Evolutionary conservation across 2,888 invertebrate genomes (phyloP).

Genomic region (Cerastis rubricosa): DNA sequence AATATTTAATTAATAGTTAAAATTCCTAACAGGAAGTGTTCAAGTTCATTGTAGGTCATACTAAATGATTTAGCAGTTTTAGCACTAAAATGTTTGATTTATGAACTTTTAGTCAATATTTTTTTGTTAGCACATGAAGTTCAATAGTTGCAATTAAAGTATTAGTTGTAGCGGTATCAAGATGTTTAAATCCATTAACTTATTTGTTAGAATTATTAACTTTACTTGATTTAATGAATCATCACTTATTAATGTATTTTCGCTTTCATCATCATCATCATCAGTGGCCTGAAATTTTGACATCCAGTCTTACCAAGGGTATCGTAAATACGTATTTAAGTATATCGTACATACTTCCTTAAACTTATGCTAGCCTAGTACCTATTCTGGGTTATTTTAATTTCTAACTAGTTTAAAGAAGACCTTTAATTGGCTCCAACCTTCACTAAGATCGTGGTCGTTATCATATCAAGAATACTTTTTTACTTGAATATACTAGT

Average conservation of each 20-base stretch:
- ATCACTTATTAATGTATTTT: neutral
- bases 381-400: too few species aligned
- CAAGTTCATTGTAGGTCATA: conserved; percentile 28
- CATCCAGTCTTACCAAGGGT: neutral
- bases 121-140: conserved; percentile 8
- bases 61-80: conserved; percentile 7
- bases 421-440: too few species aligned
- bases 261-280: neutral
- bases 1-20: conserved; percentile 21
- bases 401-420: too few species aligned
- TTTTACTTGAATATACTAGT: too few species aligned
- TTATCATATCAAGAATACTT: too few species aligned
- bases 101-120: conserved; percentile 2
- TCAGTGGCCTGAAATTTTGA: neutral
- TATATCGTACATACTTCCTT: too few species aligned
- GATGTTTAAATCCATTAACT: neutral
- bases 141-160: conserved; percentile 11
- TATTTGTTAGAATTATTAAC: neutral
- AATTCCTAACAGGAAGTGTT: conserved; percentile 38
- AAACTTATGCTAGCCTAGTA: too few species aligned
- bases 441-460: too few species aligned
- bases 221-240: neutral
- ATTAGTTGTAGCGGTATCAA: neutral
- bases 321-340: neutral
- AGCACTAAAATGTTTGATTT: conserved; percentile 17